Conservation (phyloP, 2,797 vertebrate species). For the Tapirus indicus region DNA sequence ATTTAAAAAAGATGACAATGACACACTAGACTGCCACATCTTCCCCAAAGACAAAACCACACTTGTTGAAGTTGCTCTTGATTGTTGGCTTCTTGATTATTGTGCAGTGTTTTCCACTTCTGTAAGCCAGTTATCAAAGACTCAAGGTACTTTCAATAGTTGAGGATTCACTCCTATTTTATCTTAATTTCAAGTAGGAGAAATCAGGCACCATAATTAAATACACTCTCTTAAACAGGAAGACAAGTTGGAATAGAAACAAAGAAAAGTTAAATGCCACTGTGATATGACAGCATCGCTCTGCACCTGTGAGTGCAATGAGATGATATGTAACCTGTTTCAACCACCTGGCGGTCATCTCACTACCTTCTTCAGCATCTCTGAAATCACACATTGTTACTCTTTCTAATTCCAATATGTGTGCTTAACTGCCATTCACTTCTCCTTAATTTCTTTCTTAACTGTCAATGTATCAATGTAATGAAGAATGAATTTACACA, state of each 20-base stretch:
- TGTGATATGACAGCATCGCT: neutral
- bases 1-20: neutral
- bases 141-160: neutral
- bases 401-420: slow-evolving; percentile 6
- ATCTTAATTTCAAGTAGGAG: neutral
- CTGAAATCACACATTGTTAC: neutral
- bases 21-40: neutral
- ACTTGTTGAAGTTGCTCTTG: neutral
- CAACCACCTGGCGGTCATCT: neutral
- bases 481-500: slow-evolving; percentile 66
- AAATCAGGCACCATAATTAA: neutral
- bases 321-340: neutral
- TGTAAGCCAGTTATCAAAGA: slow-evolving; percentile 13
- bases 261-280: neutral
- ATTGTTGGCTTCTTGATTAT: slow-evolving; percentile 31
- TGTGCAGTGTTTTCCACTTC: neutral
- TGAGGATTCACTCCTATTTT: neutral
- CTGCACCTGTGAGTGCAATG: neutral
- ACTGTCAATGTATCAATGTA: neutral
- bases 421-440: neutral
- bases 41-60: neutral
- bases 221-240: neutral
- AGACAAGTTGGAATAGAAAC: neutral
- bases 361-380: neutral
- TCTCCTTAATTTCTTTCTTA: slow-evolving; percentile 42